Evolutionary conservation across 2,888 invertebrate genomes (phyloP), one percentile per base, ranked within the genome.

Genomic region (Limnephilus marmoratus): DNA sequence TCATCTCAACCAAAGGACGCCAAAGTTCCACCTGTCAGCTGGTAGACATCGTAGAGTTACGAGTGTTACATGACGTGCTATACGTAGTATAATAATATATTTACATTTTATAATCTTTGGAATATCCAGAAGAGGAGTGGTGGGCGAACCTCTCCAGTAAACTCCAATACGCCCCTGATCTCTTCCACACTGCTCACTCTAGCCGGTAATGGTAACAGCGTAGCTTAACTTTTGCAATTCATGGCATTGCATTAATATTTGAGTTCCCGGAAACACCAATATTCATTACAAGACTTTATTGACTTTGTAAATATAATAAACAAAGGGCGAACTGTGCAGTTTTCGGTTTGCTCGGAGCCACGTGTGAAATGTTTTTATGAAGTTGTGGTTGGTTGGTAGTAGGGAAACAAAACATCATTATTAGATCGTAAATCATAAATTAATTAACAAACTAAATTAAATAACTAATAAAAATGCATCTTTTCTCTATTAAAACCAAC

Each of bases 201-300:
- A 68, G 24, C 68, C 68, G 68, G 68, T 68, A 68, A 68, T 68
- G 83, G 83, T 18, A 83, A 83, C 83, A 3, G 83, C 18, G 83
- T 37, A 34, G 83, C 83, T 68, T 83, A 83, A 83, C 83, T 83
- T 83, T 83, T 83, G 83, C 83, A 83, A 83, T 68, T 83, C 83
- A 83, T 83, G 83, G 34, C 83, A 34, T 37, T 83, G 83, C 83
- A 83, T 83, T 83, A 83, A 83, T 83, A 34, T 83, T 34, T 41
- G 83, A 83, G 83, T 37, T 83, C 83, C 18, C 37, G 37, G 83
- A 83, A 83, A n/a, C 31, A 24, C 83, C 83, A 41, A 34, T 83
- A n/a, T 83, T 37, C 83, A 34, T 83, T 41, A 83, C 37, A 37
- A 37, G 82, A 83, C 34, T 34, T 68, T 68, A 68, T 68, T 68